phyloP scores from a whole-genome alignment of 1,140 invertebrate genomes.

The Heliconius nattereri region DNA sequence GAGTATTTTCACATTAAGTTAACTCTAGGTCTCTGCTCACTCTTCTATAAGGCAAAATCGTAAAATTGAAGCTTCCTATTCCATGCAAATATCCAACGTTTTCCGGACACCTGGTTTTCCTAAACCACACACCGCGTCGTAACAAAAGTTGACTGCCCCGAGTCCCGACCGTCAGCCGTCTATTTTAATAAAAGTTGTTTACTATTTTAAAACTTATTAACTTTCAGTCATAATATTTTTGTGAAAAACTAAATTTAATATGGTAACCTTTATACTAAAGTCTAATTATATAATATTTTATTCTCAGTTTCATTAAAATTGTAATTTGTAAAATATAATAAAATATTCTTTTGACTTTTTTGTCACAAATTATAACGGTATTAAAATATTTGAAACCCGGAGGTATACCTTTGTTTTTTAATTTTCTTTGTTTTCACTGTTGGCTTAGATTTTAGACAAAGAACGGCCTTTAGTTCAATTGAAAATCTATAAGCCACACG shows the following conservation, averaged over 20 bases:
- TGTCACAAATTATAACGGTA: too few relatives aligned
- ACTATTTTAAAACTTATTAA: conserved; percentile 1
- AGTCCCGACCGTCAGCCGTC: background rate
- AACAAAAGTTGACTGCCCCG: background rate
- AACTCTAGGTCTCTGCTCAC: background rate
- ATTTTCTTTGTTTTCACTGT: too few relatives aligned
- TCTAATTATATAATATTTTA: too few relatives aligned
- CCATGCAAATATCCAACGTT: background rate
- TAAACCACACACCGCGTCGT: background rate
- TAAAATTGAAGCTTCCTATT: background rate
- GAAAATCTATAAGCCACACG: too few relatives aligned
- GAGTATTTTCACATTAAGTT: background rate
- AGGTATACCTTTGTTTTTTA: too few relatives aligned
- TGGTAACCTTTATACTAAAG: background rate
- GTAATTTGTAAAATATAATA: too few relatives aligned
- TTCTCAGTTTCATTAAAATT: too few relatives aligned
- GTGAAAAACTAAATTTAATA: background rate
- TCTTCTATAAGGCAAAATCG: background rate
- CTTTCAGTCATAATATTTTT: background rate
- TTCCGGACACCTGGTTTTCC: background rate
- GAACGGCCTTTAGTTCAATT: too few relatives aligned
- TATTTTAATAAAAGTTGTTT: background rate
- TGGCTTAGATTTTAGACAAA: too few relatives aligned
- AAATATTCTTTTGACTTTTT: too few relatives aligned
- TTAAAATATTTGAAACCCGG: too few relatives aligned